Evolutionary conservation across 2,797 vertebrate species (phyloP).

Genomic region (Megaceryle alcyon): DNA sequence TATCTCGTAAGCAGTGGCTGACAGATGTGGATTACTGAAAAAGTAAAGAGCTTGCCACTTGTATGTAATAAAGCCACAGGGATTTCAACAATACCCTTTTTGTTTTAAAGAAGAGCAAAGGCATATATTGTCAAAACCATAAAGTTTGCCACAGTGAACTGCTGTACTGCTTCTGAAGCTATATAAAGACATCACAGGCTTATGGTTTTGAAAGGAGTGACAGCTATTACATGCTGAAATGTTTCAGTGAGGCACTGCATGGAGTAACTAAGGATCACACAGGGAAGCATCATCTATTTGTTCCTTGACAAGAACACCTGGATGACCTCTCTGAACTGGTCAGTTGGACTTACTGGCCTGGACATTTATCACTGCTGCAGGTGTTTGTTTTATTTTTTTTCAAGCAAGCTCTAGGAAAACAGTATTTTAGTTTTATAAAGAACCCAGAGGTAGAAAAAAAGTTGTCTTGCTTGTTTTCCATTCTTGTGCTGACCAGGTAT

Average conservation of each 20-base stretch:
- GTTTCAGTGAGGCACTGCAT: background rate
- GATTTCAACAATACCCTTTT: conserved; percentile 59
- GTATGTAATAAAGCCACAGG: conserved; percentile 70
- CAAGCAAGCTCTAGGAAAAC: background rate
- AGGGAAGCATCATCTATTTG: conserved; percentile 51
- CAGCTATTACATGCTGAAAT: conserved; percentile 60
- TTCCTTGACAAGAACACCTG: conserved; percentile 59
- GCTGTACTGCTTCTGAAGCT: conserved; percentile 30
- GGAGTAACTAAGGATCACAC: conserved; percentile 34
- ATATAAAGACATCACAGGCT: conserved; percentile 70
- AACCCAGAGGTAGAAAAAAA: background rate
- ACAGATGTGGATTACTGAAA: conserved; percentile 72
- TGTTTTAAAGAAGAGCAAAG: conserved; percentile 68
- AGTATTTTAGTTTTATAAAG: background rate
- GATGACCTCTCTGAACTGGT: conserved; percentile 41
- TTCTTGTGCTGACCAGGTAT: conserved; percentile 13
- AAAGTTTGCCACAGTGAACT: conserved; percentile 62
- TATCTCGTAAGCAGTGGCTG: conserved; percentile 68
- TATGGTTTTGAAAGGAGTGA: conserved; percentile 48
- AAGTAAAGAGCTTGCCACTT: conserved; percentile 71
- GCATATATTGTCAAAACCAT: conserved; percentile 68
- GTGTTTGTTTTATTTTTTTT: background rate
- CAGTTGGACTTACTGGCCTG: background rate
- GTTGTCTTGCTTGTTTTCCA: background rate
- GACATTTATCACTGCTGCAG: conserved; percentile 30